phyloP scores from a whole-genome alignment of 2,888 invertebrate species.

The Scotopteryx bipunctaria region DNA sequence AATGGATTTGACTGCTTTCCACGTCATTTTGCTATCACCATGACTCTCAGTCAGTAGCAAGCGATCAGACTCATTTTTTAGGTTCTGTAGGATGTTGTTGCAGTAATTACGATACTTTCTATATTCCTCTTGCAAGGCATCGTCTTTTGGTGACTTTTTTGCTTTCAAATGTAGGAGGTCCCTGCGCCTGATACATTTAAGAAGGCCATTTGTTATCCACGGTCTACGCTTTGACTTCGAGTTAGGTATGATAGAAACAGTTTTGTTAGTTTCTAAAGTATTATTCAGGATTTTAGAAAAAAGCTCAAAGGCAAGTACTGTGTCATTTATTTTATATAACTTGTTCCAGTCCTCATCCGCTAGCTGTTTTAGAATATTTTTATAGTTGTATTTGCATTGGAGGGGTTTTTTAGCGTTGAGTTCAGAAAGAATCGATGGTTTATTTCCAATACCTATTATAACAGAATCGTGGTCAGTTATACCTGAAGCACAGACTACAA shows the following conservation, averaged over 20 bases:
- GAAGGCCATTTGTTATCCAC: conserved; percentile 10
- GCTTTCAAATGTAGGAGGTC: conserved; percentile 6
- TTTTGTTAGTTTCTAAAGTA: not conserved
- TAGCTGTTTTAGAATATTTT: not conserved
- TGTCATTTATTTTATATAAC: not conserved
- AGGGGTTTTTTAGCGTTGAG: not conserved
- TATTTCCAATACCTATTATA: conserved; percentile 2
- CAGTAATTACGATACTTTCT: conserved; percentile 16
- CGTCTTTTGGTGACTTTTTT: not conserved
- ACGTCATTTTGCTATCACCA: conserved; percentile 13
- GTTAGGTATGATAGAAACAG: not conserved
- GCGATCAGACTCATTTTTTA: conserved; percentile 4
- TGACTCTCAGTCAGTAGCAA: not conserved
- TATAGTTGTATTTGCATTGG: not conserved
- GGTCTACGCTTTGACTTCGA: not conserved
- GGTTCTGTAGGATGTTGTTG: not conserved
- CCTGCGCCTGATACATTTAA: conserved; percentile 1
- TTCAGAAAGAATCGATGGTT: not conserved
- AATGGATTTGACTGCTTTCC: conserved; percentile 12
- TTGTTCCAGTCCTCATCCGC: not conserved
- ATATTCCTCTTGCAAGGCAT: not conserved
- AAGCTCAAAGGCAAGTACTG: not conserved
- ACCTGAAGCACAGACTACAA: conserved; percentile 2
- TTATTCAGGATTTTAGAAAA: not conserved
- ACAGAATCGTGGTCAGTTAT: conserved; percentile 15